Base-by-base conservation (phyloP, 2,113 vertebrate species). In the Egretta garzetta region DNA sequence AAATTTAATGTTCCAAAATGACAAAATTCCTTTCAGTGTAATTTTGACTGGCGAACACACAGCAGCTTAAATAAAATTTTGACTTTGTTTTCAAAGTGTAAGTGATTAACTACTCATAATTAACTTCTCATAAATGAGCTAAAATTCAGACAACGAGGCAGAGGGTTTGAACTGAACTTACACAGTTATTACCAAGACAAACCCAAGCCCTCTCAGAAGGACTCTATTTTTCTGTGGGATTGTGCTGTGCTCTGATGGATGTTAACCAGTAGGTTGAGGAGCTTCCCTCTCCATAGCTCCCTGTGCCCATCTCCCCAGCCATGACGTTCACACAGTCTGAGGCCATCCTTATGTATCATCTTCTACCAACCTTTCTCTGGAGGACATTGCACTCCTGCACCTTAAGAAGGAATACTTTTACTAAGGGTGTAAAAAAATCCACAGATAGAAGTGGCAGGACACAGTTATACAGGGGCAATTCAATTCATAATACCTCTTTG, bases 291-390 rank as follows among this genome's bases (percentile, higher is more conserved):
- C 55, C 39, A 17, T 5, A n/a, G 4, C 9, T 55, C 9, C 58
- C 53, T 74, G 33, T 39, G 50, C 8, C 11, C 23, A 9, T 21
- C 10, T 49, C 27, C 14, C 33, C 14, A 49, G 15, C 5, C 8
- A 64, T 5, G 5, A 52, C 12, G 50, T 47, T 79, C 33, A 47
- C 33, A 41, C 0, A 0, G 5, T 41, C 9, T 70, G 50, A 88
- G 9, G 11, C 9, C 8, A 47, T 39, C 27, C 28, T 83, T 32
- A 22, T 4, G 0, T 12, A 32, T 17, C 20, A 32, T 22, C 62
- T 76, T 68, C 30, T 17, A 53, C 8, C 33, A 60, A 14, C 3
- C 6, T 35, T 60, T 52, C 5, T 12, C 10, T 39, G 21, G 12
- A 85, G 14, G 23, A 71, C 10, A 5, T 10, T 88, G 26, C 4